phyloP scores from a whole-genome alignment of 2,113 vertebrate species.

The Brachypteracias leptosomus region DNA sequence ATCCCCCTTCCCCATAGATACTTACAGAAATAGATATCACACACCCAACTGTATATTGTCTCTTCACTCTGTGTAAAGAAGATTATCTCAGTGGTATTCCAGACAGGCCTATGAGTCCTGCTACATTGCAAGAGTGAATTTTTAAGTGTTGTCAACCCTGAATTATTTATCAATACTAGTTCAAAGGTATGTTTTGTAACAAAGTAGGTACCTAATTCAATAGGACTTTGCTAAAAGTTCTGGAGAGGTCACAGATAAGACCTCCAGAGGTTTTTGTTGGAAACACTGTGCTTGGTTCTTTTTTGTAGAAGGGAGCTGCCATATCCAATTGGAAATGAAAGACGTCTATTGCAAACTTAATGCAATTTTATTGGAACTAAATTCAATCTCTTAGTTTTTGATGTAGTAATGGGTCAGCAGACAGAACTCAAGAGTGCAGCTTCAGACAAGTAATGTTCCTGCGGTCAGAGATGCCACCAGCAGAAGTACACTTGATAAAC shows the following conservation, averaged over 20 bases:
- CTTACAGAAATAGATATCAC: background rate
- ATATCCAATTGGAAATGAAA: constrained; percentile 57
- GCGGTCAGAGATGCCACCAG: constrained; percentile 4
- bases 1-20: background rate
- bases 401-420: constrained; percentile 63
- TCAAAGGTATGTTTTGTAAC: background rate
- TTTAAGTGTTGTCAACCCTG: background rate
- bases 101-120: background rate
- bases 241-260: constrained; percentile 23
- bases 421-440: background rate
- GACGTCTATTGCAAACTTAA: constrained; percentile 38
- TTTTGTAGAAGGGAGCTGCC: constrained; percentile 33
- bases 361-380: constrained; percentile 49
- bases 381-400: constrained; percentile 49
- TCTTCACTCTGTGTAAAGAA: background rate
- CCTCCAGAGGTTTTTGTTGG: constrained; percentile 16
- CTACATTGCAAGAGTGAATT: background rate
- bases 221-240: constrained; percentile 13
- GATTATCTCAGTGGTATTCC: background rate
- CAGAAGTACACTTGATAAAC: background rate
- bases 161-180: background rate
- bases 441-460: background rate
- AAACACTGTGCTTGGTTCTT: background rate
- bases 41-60: background rate
- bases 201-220: background rate